Evolutionary conservation across 2,888 invertebrate species (phyloP).

Genomic region (Chymomyza procnemis): DNA sequence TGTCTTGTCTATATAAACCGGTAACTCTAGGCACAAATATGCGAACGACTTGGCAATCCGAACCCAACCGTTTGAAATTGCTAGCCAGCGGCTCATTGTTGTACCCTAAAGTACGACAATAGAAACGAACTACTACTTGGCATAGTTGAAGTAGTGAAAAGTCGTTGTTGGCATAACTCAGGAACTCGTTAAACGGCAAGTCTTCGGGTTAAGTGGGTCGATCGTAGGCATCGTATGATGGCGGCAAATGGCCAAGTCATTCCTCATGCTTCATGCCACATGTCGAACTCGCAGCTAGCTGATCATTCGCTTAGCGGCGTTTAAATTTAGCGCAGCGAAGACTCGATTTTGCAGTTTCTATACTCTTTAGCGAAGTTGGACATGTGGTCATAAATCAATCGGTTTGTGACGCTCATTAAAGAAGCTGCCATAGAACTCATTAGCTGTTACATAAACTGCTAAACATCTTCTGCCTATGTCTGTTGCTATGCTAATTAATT

Average conservation of each 20-base stretch:
- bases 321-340: background rate
- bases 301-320: background rate
- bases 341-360: background rate
- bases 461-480: background rate
- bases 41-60: conserved; percentile 22
- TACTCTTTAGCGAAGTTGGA: background rate
- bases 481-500: background rate
- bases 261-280: background rate
- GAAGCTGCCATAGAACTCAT: background rate
- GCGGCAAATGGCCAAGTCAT: background rate
- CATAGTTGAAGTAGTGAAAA: background rate
- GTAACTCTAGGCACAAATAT: conserved; percentile 33
- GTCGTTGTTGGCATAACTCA: background rate
- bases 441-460: background rate
- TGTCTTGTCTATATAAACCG: conserved; percentile 39
- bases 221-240: background rate
- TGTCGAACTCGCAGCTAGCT: background rate
- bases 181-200: background rate
- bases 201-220: background rate
- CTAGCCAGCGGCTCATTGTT: conserved; percentile 32
- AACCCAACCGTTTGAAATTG: conserved; percentile 19
- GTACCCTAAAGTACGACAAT: conserved; percentile 11
- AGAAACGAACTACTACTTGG: background rate
- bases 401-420: background rate
- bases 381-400: background rate